Conservation (phyloP, 2,888 invertebrate species). For the Zygaena filipendulae region DNA sequence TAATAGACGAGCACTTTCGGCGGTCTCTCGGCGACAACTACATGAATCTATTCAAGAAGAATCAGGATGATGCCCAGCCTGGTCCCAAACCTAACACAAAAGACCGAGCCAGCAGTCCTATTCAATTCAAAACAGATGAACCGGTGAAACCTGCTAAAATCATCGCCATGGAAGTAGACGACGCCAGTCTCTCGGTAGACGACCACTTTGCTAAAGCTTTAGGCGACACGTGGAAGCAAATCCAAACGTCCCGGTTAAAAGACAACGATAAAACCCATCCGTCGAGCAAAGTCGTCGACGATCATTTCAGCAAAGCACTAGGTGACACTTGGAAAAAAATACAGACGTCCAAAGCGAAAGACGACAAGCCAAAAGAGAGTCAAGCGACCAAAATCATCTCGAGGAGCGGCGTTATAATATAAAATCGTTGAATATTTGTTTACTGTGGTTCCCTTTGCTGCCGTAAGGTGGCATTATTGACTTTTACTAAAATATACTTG, state of each 20-base stretch:
- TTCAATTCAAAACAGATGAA: slow-evolving; percentile 49
- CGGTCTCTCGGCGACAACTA: slow-evolving; percentile 89
- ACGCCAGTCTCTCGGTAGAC: slow-evolving; percentile 77
- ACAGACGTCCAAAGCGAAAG: slow-evolving; percentile 65
- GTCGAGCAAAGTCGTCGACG: slow-evolving; percentile 73
- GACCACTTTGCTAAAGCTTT: slow-evolving; percentile 94
- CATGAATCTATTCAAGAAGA: slow-evolving; percentile 75
- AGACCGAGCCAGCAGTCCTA: slow-evolving; percentile 60
- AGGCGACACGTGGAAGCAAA: slow-evolving; percentile 84
- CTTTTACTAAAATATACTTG: slow-evolving; percentile 20
- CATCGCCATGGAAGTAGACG: slow-evolving; percentile 69
- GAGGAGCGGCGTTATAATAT: slow-evolving; percentile 62
- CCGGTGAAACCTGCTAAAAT: slow-evolving; percentile 45
- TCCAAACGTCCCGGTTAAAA: slow-evolving; percentile 72
- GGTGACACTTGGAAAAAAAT: slow-evolving; percentile 86
- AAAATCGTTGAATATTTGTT: slow-evolving; percentile 23
- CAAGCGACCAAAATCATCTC: slow-evolving; percentile 55
- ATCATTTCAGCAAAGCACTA: slow-evolving; percentile 92
- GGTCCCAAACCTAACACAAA: slow-evolving; percentile 53
- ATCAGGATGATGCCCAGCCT: slow-evolving; percentile 34
- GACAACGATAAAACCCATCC: slow-evolving; percentile 40
- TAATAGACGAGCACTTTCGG: slow-evolving; percentile 95
- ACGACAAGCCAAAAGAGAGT: slow-evolving; percentile 46
- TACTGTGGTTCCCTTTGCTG: slow-evolving; percentile 44
- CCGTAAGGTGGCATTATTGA: no score